A percentile compares a stretch with the other conserved stretches of the same genome.
Conservation (phyloP, 2,888 invertebrate species). For the Dolichopus griseipennis region DNA sequence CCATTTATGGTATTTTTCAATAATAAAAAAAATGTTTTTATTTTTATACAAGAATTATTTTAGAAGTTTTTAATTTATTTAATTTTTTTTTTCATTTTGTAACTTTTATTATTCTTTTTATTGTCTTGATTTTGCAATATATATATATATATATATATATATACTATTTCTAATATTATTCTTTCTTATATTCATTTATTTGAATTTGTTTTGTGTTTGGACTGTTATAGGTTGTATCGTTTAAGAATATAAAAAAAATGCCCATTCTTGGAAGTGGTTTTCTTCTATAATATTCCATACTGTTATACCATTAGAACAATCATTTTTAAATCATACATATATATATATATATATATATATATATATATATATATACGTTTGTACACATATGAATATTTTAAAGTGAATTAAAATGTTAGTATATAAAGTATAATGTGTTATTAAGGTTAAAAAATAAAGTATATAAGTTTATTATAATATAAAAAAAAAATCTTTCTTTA, state of each 20-base stretch:
- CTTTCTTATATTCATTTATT: not conserved
- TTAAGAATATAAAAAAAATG: not conserved
- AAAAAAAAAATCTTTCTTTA: too few relatives aligned
- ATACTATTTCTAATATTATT: not conserved
- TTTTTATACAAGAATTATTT: not conserved
- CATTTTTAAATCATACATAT: too few relatives aligned
- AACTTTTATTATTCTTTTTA: too few relatives aligned
- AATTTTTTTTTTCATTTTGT: too few relatives aligned
- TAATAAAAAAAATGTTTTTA: not conserved
- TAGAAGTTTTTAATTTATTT: not conserved
- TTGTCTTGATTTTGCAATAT: too few relatives aligned
- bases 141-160: too few relatives aligned
- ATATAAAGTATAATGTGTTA: too few relatives aligned
- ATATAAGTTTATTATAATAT: too few relatives aligned
- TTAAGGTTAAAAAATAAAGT: too few relatives aligned
- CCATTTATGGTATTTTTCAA: constrained; percentile 2
- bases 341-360: too few relatives aligned
- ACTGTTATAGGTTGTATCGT: constrained; percentile 2
- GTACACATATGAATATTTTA: not conserved
- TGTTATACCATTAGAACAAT: too few relatives aligned
- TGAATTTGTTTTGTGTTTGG: too few relatives aligned
- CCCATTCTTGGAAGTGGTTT: not conserved
- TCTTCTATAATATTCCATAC: not conserved
- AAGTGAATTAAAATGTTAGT: not conserved
- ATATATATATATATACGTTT: not conserved